Base-by-base conservation (phyloP, 1,140 invertebrate species). In the Conus betulinus region DNA sequence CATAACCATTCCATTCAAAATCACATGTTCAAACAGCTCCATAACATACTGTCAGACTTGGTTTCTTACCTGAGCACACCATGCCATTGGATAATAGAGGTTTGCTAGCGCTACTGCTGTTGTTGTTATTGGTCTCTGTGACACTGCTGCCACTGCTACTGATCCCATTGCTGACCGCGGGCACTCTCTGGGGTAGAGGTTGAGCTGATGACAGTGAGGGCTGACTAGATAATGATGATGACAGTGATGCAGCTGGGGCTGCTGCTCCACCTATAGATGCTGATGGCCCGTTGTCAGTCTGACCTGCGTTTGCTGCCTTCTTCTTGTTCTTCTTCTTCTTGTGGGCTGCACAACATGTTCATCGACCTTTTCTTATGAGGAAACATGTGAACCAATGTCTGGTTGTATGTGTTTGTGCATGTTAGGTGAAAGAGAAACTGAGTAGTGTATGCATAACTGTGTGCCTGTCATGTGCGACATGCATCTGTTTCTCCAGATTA, bases 241-340 rank as follows among this genome's bases (percentile, higher is more conserved):
- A 20, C 55, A 74, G 83, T 85, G 88, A 78, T 78, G 90, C 57
- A 20, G 82, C 63, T 15, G 87, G 52, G 25, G 79, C 76, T 83
- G 81, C 57, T 78, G 84, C 87, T 84, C 85, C 39, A 23, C 83
- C 67, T 89, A 90, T 27, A 39, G 81, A 52, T 71, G 71, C 27
- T 39, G 87, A 81, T 52, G 81, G 10, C 27, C 78, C 55, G 52
- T 63, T 87, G 74, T 60, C 78, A 25, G 74, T 23, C 57, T 88
- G n/a, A 76, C 27, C 71, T 27, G 39, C 55, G 25, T 27, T 55
- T 11, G 85, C 79, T 27, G 84, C 39, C 85, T 92, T 92, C 90
- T 94, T 94, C 83, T 92, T 94, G 82, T 93, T 94, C 88, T 93
- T 94, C 39, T 92, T 90, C 90, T 94, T 94, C 87, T 94, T 93